Evolutionary conservation across 2,888 invertebrate genomes (phyloP).

Genomic region (Drosophila borealis): DNA sequence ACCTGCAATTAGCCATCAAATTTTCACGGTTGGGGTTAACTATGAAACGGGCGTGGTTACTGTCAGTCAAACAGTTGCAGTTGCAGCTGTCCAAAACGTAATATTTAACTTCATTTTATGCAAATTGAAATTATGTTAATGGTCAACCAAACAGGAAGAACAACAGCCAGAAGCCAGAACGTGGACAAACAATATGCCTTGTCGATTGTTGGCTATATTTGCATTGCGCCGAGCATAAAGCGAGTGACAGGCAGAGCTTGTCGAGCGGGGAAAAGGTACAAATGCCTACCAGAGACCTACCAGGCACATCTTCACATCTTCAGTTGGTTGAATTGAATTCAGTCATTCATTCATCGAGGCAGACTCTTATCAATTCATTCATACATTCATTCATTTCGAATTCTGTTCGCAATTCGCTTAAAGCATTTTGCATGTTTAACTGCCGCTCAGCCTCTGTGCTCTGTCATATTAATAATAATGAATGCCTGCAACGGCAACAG

Average conservation of each 20-base stretch:
- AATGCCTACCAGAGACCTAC: neutral
- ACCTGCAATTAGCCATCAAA: slow-evolving; percentile 67
- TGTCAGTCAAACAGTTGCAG: slow-evolving; percentile 50
- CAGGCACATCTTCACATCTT: slow-evolving; percentile 31
- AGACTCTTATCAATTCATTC: slow-evolving; percentile 6
- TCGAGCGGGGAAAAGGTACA: slow-evolving; percentile 1
- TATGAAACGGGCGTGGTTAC: slow-evolving; percentile 13
- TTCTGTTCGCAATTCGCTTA: slow-evolving; percentile 62
- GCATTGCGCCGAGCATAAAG: neutral
- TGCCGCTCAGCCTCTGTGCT: slow-evolving; percentile 41
- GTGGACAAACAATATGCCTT: slow-evolving; percentile 49
- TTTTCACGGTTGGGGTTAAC: neutral
- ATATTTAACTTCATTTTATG: slow-evolving; percentile 78
- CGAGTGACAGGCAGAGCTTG: neutral
- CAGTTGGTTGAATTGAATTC: slow-evolving; percentile 33
- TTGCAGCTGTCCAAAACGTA: slow-evolving; percentile 64
- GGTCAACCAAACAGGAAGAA: slow-evolving; percentile 43
- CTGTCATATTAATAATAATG: slow-evolving; percentile 60
- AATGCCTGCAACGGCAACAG: slow-evolving; percentile 49
- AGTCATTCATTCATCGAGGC: slow-evolving; percentile 20
- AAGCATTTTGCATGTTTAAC: slow-evolving; percentile 72
- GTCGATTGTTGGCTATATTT: slow-evolving; percentile 35
- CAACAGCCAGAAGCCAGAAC: slow-evolving; percentile 40
- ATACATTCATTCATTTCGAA: slow-evolving; percentile 51
- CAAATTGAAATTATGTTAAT: slow-evolving; percentile 81